Base-by-base conservation (phyloP, 2,113 vertebrate genomes). In the Burhinus oedicnemus region DNA sequence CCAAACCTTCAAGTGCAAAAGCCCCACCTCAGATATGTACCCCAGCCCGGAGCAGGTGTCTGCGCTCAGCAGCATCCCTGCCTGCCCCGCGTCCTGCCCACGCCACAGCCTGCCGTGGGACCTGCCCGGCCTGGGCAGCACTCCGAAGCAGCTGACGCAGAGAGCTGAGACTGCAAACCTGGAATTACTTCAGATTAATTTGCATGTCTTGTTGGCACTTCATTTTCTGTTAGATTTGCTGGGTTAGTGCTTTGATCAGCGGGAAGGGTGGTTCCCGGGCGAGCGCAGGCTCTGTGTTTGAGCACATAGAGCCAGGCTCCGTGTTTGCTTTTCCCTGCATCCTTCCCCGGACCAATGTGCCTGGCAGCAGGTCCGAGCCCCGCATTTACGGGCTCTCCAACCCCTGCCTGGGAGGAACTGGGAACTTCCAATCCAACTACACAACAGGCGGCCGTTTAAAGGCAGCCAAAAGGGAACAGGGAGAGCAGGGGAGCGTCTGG, bases 101-200 rank as follows among this genome's bases (percentile, higher is more conserved):
- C 0, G 9, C 30, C 5, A 1, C 26, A 36, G 30, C 26, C 68
- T 36, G 26, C 71, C 20, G 62, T 2, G 11, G 57, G 64, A 44
- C 64, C 49, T 6, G 5, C 38, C 0, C 6, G 52, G 55, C 49
- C 42, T 1, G 0, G 57, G 81, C 54, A 42, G 29, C 0, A 9
- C 40, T 80, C 74, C 0, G 1, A 47, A 45, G 58, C 45, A 72
- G 77, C n/a, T 74, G 88, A 55, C 3, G 1, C 66, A 44, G 32
- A 49, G 2, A 68, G 8, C 32, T 23, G 72, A 68, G 60, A 8
- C 47, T 62, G 58, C 30, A 72, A 72, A 83, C 71, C 40, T 0
- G 0, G 51, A 51, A 79, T 83, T 74, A 74, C 29, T 66, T 18
- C 29, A 47, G 58, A 51, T 23, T 22, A 57, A 87, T 57, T 78